Evolutionary conservation across 2,113 vertebrate genomes (phyloP).

Genomic region (Eidolon helvum): DNA sequence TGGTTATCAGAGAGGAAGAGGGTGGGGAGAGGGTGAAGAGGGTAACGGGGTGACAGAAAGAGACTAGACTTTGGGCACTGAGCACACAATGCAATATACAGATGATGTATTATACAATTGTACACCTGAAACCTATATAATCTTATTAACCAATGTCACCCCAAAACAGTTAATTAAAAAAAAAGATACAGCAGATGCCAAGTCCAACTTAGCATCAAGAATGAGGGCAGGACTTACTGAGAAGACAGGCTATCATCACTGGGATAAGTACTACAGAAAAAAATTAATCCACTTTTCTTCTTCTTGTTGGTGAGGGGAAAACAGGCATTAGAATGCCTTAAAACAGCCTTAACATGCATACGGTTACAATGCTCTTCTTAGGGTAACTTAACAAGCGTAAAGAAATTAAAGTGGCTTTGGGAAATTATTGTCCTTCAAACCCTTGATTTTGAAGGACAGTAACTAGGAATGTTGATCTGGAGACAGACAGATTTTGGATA

Average conservation of each 20-base stretch:
- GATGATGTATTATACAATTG: no score
- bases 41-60: no score
- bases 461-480: neutral
- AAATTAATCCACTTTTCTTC: neutral
- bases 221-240: neutral
- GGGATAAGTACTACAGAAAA: neutral
- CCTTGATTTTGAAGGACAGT: neutral
- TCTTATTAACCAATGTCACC: no score
- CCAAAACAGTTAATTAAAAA: no score
- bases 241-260: neutral
- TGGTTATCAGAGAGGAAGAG: no score
- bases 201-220: neutral
- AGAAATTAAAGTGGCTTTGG: neutral
- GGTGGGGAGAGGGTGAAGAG: no score
- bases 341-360: neutral
- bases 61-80: no score
- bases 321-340: neutral
- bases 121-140: no score
- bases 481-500: neutral
- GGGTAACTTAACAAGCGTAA: neutral
- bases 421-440: neutral
- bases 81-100: no score
- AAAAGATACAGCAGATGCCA: neutral
- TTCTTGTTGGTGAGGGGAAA: neutral
- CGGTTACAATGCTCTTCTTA: neutral